phyloP scores from a whole-genome alignment of 2,113 vertebrate genomes.

The Salminus brasiliensis region DNA sequence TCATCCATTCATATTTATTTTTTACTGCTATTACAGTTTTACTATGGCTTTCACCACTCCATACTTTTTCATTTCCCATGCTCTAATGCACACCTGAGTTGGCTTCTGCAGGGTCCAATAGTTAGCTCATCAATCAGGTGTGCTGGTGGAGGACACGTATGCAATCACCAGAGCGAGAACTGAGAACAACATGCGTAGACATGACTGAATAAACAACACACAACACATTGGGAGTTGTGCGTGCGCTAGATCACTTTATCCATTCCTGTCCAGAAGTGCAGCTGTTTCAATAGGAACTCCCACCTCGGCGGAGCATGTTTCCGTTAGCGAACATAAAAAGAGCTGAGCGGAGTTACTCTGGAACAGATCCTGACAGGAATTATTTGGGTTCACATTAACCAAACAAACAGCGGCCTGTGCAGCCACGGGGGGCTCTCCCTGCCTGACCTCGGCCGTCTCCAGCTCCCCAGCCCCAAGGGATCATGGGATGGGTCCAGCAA shows the following conservation, averaged over 20 bases:
- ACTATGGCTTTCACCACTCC: not conserved
- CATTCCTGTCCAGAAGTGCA: conserved; percentile 25
- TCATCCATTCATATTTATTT: no score
- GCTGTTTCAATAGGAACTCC: conserved; percentile 47
- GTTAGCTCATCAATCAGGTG: not conserved
- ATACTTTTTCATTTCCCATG: conserved; percentile 22
- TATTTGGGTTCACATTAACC: conserved; percentile 77
- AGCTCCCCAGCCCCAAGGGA: conserved; percentile 34
- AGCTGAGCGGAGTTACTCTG: conserved; percentile 65
- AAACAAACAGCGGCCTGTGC: conserved; percentile 73
- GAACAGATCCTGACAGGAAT: conserved; percentile 71
- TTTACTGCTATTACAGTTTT: no score
- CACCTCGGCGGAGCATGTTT: conserved; percentile 52
- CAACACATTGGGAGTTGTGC: not conserved
- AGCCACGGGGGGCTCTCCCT: conserved; percentile 68
- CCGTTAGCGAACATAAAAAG: conserved; percentile 71
- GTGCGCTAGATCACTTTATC: not conserved
- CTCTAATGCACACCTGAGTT: not conserved
- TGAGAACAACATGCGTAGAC: not conserved
- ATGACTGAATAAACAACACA: not conserved
- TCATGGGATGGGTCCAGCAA: conserved; percentile 53
- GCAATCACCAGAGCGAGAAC: not conserved
- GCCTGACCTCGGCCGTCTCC: conserved; percentile 36
- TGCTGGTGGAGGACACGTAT: not conserved
- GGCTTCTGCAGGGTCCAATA: not conserved